These are phyloP conservation scores for Cataglyphis livida DNA, from an alignment of 2,888 invertebrate species.

Conservation along the genomic window DNA sequence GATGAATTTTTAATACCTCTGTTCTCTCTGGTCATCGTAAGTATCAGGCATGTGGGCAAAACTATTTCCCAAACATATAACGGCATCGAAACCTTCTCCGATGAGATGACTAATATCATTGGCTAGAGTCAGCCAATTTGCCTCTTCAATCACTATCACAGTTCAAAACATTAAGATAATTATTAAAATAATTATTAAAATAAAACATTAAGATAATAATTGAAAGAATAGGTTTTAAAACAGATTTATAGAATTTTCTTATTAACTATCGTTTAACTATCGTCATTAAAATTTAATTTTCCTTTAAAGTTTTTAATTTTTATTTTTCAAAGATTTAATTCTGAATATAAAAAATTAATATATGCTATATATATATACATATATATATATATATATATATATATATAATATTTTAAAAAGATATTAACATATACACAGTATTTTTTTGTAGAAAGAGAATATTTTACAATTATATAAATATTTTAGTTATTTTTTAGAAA, in stretches of 20 bases:
- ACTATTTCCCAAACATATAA: conserved; percentile 96
- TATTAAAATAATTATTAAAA: not conserved
- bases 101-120: conserved; percentile 90
- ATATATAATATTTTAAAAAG: conserved; percentile 6
- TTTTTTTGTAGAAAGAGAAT: no score
- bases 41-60: conserved; percentile 95
- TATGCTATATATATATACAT: not conserved
- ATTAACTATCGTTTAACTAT: not conserved
- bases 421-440: not conserved
- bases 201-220: not conserved
- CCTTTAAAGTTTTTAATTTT: not conserved
- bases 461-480: no score
- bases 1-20: conserved; percentile 85
- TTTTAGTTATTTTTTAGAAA: no score
- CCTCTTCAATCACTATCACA: conserved; percentile 93
- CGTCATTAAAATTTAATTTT: not conserved
- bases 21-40: conserved; percentile 92
- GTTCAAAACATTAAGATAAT: conserved; percentile 42
- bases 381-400: no score
- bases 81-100: conserved; percentile 93
- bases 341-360: not conserved
- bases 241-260: not conserved
- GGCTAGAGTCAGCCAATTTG: conserved; percentile 94
- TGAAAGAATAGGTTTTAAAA: not conserved
- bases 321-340: not conserved